Conservation (phyloP, 2,797 vertebrate species). For the Galago senegalensis region DNA sequence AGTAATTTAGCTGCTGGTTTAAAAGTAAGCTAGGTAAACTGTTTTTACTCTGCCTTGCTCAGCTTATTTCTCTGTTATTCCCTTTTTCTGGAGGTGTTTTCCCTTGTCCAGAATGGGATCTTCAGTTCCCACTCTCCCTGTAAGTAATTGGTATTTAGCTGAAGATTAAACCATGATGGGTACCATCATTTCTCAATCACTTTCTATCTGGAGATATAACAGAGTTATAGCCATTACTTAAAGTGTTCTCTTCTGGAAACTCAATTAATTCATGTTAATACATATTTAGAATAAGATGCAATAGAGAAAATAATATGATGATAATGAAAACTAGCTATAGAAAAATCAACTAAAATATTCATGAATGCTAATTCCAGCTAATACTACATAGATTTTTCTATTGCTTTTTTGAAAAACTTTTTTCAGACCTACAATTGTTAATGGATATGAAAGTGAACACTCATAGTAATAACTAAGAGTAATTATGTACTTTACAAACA, state of each 20-base stretch:
- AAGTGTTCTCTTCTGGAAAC: slow-evolving; percentile 55
- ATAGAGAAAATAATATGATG: slow-evolving; percentile 57
- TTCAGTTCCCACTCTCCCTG: too few species aligned
- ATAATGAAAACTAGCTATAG: slow-evolving; percentile 64
- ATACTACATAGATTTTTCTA: slow-evolving; percentile 45
- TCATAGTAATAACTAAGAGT: slow-evolving; percentile 83
- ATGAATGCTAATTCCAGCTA: slow-evolving; percentile 70
- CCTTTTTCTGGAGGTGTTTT: too few species aligned
- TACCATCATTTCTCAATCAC: not conserved
- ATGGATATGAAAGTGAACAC: slow-evolving; percentile 82
- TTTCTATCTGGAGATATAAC: slow-evolving; percentile 20
- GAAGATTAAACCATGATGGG: not conserved
- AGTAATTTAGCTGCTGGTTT: too few species aligned
- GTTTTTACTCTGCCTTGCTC: too few species aligned
- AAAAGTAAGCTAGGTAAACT: too few species aligned
- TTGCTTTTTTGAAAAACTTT: slow-evolving; percentile 74
- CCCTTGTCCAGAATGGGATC: too few species aligned
- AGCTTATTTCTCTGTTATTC: too few species aligned
- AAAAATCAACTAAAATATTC: slow-evolving; percentile 76
- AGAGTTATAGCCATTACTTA: slow-evolving; percentile 40
- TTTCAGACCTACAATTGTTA: slow-evolving; percentile 79
- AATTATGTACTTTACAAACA: slow-evolving; percentile 87
- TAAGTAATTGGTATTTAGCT: not conserved
- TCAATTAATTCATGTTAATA: slow-evolving; percentile 59
- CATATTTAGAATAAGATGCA: slow-evolving; percentile 57